These are phyloP conservation scores for Microcebus tavaratra DNA, from an alignment of 2,113 vertebrate species.

Conservation along the genomic window DNA sequence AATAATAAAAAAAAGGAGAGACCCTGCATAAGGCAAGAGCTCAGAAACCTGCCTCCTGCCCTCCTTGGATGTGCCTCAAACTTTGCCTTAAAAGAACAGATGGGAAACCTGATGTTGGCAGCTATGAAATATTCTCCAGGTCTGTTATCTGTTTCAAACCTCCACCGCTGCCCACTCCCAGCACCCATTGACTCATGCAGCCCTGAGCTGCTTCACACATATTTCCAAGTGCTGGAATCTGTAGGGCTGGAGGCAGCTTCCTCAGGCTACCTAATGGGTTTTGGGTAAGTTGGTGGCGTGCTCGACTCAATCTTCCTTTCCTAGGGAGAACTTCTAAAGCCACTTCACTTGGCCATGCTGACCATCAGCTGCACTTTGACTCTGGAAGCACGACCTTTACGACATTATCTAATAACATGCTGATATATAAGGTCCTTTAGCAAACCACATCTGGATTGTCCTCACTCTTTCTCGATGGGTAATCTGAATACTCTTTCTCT, in stretches of 20 bases:
- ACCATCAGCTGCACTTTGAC: neutral
- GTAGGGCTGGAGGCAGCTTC: neutral
- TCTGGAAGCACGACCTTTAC: neutral
- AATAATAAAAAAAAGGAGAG: neutral
- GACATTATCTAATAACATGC: neutral
- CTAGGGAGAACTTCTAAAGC: neutral
- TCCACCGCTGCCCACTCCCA: no score
- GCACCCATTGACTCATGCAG: fast-evolving
- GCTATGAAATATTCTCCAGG: neutral
- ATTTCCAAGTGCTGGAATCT: neutral
- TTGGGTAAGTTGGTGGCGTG: no score
- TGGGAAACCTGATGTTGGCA: neutral
- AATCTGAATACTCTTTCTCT: no score
- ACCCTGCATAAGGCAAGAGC: neutral
- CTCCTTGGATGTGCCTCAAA: neutral
- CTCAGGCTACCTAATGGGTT: neutral
- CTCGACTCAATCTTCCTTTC: neutral
- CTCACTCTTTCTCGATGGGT: neutral
- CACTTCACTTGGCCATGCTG: neutral
- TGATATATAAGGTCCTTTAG: neutral
- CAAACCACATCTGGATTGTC: neutral
- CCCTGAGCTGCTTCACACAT: neutral
- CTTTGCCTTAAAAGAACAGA: neutral
- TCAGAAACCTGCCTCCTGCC: neutral
- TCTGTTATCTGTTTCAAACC: neutral